Percentiles rank a stretch among this genome's conserved stretches.
Conservation (phyloP, 2,113 vertebrate species). For the Rhinogobius similis region DNA sequence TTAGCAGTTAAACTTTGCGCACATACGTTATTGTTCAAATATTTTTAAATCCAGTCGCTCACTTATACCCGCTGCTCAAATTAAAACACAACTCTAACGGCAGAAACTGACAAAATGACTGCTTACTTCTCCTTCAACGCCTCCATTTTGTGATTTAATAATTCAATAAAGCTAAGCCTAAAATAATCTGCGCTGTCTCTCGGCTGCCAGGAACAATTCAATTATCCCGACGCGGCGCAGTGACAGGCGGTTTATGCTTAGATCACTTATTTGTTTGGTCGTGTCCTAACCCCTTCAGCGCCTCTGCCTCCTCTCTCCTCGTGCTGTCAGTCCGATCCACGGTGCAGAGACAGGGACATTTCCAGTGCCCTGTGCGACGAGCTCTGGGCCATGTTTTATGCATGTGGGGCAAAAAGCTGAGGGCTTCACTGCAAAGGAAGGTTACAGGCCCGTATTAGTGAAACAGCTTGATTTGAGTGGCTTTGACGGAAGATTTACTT, state of each 20-base stretch:
- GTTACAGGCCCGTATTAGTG: background rate
- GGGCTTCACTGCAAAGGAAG: background rate
- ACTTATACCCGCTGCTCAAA: background rate
- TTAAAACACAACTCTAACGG: background rate
- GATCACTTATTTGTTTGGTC: constrained; percentile 39
- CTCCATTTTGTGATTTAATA: constrained; percentile 58
- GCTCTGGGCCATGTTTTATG: constrained; percentile 51
- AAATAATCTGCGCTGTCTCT: constrained; percentile 53
- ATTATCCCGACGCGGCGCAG: constrained; percentile 42
- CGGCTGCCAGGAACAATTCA: constrained; percentile 58
- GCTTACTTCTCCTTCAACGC: constrained; percentile 29
- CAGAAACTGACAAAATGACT: background rate
- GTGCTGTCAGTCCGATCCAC: constrained; percentile 36
- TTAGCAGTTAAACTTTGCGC: too few species aligned
- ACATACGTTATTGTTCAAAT: too few species aligned
- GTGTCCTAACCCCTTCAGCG: constrained; percentile 29
- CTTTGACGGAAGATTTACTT: background rate
- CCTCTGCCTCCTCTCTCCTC: constrained; percentile 12
- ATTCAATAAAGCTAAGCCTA: constrained; percentile 59
- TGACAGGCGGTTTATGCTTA: constrained; percentile 58
- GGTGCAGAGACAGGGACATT: constrained; percentile 49
- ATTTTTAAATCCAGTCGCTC: too few species aligned
- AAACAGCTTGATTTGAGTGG: background rate
- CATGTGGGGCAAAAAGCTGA: constrained; percentile 38
- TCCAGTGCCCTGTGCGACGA: constrained; percentile 41